Base-by-base conservation (phyloP, 2,797 vertebrate species). In the Cryptoprocta ferox region DNA sequence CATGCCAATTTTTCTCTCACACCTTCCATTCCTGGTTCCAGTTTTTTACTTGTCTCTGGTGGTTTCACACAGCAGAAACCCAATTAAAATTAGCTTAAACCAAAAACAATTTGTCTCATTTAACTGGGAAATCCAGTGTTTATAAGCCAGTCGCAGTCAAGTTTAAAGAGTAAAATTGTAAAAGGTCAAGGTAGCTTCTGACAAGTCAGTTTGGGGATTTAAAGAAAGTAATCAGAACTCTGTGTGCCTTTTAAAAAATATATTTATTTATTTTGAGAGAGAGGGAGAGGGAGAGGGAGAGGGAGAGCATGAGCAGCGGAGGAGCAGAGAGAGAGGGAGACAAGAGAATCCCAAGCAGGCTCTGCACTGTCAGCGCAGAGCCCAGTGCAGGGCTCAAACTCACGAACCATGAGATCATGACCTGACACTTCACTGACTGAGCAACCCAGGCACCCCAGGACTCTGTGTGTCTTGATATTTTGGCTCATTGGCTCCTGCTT, bases 21-120 rank as follows among this genome's bases (percentile, higher is more conserved):
- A 68, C 28, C 37, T 82, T 89, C 39, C 50, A n/a, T 32, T 80
- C 79, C 13, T 28, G 19, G 19, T 39, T 32, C 53, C 35, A 89
- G 48, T 48, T 76, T 95, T 86, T 32, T 21, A 28, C 50, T 73
- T 79, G 39, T 86, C 85, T 61, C 37, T 79, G 37, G 53, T 42
- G 35, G 11, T 86, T 94, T 83, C 35, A 18, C 24, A 32, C 21
- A 14, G 88, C 70, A 91, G 84, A 86, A 83, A 75, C 8, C 16
- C 70, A 48, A 32, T 85, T 75, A 82, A 95, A 84, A 90, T 24
- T 39, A 93, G 6, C 61, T 94, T 59, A 91, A 76, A 32, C 50
- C 80, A 42, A 70, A 92, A 86, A 11, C 53, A 91, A 85, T 73
- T 80, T 76, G 42, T 39, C 42, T 94, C 42, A 5, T 65, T 16